Percentiles rank a stretch among this genome's conserved stretches.
phyloP scores from a whole-genome alignment of 2,113 vertebrate genomes.

The Irena cyanogastra region DNA sequence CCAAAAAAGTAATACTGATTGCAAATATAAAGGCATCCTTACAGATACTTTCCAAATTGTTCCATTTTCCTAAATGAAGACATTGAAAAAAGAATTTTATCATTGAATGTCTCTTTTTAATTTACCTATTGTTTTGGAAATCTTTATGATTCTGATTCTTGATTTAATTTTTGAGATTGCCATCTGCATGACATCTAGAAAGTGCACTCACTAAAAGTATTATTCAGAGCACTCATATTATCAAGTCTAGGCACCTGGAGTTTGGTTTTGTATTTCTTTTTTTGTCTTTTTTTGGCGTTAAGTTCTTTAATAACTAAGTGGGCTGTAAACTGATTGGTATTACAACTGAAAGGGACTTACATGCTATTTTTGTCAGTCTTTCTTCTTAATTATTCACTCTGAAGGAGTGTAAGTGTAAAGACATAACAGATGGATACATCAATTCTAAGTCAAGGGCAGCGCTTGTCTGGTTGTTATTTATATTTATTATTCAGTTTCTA shows the following conservation, averaged over 20 bases:
- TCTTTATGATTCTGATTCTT: neutral
- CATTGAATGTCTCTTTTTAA: neutral
- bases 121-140: neutral
- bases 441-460: neutral
- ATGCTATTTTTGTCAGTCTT: neutral
- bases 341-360: neutral
- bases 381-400: neutral
- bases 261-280: neutral
- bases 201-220: neutral
- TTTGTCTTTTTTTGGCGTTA: neutral
- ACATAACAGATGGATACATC: neutral
- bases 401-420: neutral
- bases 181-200: neutral
- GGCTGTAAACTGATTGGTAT: neutral
- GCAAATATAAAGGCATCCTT: neutral
- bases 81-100: neutral
- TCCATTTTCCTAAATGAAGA: neutral
- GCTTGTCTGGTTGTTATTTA: neutral
- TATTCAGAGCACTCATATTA: neutral
- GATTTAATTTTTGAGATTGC: neutral
- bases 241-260: neutral
- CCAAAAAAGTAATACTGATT: neutral
- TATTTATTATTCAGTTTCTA: neutral
- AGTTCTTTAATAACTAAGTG: neutral
- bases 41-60: neutral